Conservation (phyloP, 2,113 vertebrate species). For the Picathartes gymnocephalus region DNA sequence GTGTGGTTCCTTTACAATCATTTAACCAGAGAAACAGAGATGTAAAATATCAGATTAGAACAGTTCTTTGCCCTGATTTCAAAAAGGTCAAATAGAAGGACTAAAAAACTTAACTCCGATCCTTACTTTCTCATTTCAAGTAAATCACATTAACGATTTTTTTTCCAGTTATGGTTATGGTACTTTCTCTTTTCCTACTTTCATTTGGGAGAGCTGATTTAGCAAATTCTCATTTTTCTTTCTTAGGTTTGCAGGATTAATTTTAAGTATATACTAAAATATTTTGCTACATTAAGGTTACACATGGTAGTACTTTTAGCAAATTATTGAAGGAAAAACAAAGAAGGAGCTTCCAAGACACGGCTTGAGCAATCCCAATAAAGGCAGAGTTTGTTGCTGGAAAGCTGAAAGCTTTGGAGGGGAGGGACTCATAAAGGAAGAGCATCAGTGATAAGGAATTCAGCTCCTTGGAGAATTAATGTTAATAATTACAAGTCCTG, state of each 20-base stretch:
- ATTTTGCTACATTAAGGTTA: background rate
- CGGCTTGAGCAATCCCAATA: background rate
- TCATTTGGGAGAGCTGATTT: background rate
- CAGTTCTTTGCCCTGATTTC: background rate
- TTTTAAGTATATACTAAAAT: background rate
- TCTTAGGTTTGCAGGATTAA: background rate
- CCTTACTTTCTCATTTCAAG: background rate
- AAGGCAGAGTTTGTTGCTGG: background rate
- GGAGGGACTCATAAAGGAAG: background rate
- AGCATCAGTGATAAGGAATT: constrained; percentile 44
- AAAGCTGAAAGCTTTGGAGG: constrained; percentile 21
- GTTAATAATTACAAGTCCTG: background rate
- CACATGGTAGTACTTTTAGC: background rate
- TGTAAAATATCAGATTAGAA: background rate
- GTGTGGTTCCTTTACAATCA: background rate
- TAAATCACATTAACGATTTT: background rate
- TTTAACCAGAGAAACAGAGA: background rate
- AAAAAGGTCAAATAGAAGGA: background rate
- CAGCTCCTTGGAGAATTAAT: background rate
- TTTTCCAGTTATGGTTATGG: background rate
- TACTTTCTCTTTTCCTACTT: background rate
- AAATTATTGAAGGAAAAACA: background rate
- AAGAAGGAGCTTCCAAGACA: background rate
- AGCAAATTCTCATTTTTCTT: background rate
- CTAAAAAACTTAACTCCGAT: background rate